Percentiles rank a stretch among this genome's conserved stretches.
phyloP scores from a whole-genome alignment of 2,113 vertebrate species.

The Eublepharis macularius region DNA sequence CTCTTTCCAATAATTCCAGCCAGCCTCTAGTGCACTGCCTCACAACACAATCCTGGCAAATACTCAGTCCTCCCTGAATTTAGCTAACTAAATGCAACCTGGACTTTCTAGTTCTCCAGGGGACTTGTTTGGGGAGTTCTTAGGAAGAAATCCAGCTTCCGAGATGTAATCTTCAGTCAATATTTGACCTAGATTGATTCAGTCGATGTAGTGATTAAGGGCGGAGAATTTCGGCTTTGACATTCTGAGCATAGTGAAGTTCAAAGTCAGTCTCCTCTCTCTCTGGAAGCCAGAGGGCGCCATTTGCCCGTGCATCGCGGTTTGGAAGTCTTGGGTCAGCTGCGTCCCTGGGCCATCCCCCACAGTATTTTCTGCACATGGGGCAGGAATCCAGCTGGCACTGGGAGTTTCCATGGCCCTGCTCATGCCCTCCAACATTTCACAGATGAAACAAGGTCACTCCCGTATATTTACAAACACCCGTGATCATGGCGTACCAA shows the following conservation, averaged over 20 bases:
- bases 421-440: background rate
- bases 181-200: background rate
- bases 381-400: rapidly evolving
- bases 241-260: background rate
- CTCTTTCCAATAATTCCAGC: background rate
- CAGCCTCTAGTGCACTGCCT: background rate
- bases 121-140: background rate
- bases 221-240: background rate
- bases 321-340: rapidly evolving
- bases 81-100: background rate
- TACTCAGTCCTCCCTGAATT: background rate
- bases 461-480: background rate
- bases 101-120: background rate
- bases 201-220: background rate
- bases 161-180: background rate
- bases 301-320: constrained; percentile 50
- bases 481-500: background rate
- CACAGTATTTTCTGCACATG: rapidly evolving
- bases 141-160: background rate
- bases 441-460: too few relatives aligned
- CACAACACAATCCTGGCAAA: background rate
- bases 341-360: background rate
- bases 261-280: background rate
- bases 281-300: constrained; percentile 67
- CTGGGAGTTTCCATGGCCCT: background rate